A percentile compares a stretch with the other conserved stretches of the same genome.
Evolutionary conservation across 2,888 invertebrate genomes (phyloP).

Genomic region (Tryphoninae sp.): DNA sequence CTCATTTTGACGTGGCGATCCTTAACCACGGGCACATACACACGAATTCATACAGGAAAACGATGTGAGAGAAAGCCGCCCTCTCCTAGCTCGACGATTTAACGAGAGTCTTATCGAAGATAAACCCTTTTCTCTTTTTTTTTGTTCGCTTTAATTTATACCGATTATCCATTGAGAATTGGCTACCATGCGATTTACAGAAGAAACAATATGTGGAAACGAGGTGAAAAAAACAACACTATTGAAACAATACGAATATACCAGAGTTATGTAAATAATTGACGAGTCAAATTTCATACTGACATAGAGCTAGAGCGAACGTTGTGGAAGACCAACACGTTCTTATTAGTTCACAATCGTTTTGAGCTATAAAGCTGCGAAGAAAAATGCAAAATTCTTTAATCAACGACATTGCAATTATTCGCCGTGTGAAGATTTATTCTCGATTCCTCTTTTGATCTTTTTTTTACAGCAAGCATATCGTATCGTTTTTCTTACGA

Average conservation of each 20-base stretch:
- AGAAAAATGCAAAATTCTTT: slow-evolving; percentile 8
- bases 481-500: slow-evolving; percentile 11
- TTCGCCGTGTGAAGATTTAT: slow-evolving; percentile 10
- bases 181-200: slow-evolving; percentile 53
- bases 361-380: slow-evolving; percentile 4
- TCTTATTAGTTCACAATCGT: neutral
- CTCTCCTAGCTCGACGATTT: slow-evolving; percentile 43
- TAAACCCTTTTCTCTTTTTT: slow-evolving; percentile 57
- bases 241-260: slow-evolving; percentile 67
- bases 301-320: slow-evolving; percentile 9
- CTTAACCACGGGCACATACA: neutral
- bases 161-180: slow-evolving; percentile 63
- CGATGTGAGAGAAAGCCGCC: slow-evolving; percentile 5
- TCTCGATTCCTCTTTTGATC: neutral
- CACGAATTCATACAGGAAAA: slow-evolving; percentile 17
- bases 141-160: slow-evolving; percentile 69
- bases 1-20: slow-evolving; percentile 20
- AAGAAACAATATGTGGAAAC: slow-evolving; percentile 48
- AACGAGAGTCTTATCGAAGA: slow-evolving; percentile 60
- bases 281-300: slow-evolving; percentile 63
- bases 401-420: slow-evolving; percentile 6
- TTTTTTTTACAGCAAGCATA: neutral
- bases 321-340: neutral
- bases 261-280: slow-evolving; percentile 70
- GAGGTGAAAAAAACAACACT: slow-evolving; percentile 17